Percentiles rank a stretch among this genome's conserved stretches.
Evolutionary conservation across 2,113 vertebrate genomes (phyloP).

Genomic region (Esox niger): DNA sequence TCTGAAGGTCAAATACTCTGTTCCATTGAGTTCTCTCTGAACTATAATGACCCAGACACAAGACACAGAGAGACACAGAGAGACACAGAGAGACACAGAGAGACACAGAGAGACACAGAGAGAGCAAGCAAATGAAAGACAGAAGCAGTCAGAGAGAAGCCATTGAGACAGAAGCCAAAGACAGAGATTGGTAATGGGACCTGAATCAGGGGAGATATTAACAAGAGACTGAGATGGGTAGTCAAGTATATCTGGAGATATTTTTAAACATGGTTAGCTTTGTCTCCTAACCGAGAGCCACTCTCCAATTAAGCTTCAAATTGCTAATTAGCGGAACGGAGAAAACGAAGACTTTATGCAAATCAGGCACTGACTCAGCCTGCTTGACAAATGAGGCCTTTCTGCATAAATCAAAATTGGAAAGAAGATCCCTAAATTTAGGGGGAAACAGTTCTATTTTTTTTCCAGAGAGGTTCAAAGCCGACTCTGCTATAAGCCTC

Average conservation of each 20-base stretch:
- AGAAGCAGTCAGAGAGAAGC: no score
- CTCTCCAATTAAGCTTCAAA: conserved; percentile 82
- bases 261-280: conserved; percentile 72
- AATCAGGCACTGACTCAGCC: conserved; percentile 79
- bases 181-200: not conserved
- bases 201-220: no score
- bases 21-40: no score
- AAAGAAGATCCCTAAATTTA: conserved; percentile 70
- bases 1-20: no score
- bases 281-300: conserved; percentile 70
- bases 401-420: conserved; percentile 76
- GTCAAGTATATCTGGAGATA: conserved; percentile 65
- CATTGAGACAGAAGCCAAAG: not conserved
- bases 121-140: no score
- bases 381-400: conserved; percentile 79
- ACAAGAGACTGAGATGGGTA: conserved; percentile 16
- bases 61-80: not conserved
- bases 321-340: conserved; percentile 80
- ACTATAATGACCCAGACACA: not conserved
- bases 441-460: conserved; percentile 52
- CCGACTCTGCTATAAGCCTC: conserved; percentile 76
- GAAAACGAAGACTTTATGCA: conserved; percentile 79
- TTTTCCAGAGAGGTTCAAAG: conserved; percentile 72
- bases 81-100: not conserved
- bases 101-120: no score